Percentiles rank a stretch among this genome's conserved stretches.
Conservation (phyloP, 1,140 invertebrate species). For the Teleopsis dalmanni region DNA sequence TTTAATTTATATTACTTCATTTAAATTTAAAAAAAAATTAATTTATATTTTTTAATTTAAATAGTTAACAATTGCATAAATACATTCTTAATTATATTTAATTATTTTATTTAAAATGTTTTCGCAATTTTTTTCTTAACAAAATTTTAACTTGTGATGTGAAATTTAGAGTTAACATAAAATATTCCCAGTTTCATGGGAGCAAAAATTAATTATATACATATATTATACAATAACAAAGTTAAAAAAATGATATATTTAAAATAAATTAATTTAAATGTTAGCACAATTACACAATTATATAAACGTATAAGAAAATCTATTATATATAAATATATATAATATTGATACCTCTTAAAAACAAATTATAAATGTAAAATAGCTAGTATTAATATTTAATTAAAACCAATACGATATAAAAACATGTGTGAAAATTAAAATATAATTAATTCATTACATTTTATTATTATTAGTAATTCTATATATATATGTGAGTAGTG, state of each 20-base stretch:
- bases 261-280: background rate
- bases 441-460: too few relatives aligned
- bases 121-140: background rate
- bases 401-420: too few relatives aligned
- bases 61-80: constrained; percentile 16
- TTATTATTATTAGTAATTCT: too few relatives aligned
- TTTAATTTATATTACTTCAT: background rate
- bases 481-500: too few relatives aligned
- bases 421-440: too few relatives aligned
- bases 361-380: too few relatives aligned
- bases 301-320: background rate
- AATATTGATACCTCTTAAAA: too few relatives aligned
- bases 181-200: background rate
- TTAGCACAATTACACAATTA: background rate
- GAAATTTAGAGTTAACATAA: constrained; percentile 45
- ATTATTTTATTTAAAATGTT: background rate
- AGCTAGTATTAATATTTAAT: too few relatives aligned
- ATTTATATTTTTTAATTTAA: constrained; percentile 20
- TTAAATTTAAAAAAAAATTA: constrained; percentile 3
- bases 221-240: background rate
- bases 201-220: constrained; percentile 3
- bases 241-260: background rate
- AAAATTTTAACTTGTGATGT: constrained; percentile 30
- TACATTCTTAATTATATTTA: background rate
- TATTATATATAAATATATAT: too few relatives aligned